These are phyloP conservation scores for Lonchura striata DNA, from an alignment of 2,113 vertebrate genomes.

Conservation along the genomic window DNA sequence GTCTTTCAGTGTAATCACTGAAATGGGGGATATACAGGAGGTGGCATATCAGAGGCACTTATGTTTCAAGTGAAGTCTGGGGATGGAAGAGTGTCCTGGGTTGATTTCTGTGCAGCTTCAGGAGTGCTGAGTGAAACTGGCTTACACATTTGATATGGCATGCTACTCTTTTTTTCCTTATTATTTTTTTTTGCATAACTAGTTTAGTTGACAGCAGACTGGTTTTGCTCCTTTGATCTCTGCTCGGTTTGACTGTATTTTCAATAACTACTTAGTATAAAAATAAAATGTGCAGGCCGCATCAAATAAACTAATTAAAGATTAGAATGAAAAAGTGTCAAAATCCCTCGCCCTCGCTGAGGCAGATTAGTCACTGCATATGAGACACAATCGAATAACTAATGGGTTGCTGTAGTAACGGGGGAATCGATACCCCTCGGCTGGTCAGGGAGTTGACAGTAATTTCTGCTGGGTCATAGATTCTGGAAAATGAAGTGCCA, in stretches of 20 bases:
- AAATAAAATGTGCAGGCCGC: constrained; percentile 69
- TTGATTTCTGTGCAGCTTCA: not conserved
- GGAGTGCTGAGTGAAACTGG: not conserved
- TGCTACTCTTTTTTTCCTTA: not conserved
- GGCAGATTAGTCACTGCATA: constrained; percentile 70
- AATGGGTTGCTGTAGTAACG: constrained; percentile 78
- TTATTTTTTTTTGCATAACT: constrained; percentile 40
- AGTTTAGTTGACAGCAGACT: constrained; percentile 34
- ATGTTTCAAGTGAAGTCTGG: not conserved
- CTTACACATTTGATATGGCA: not conserved
- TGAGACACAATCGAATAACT: constrained; percentile 66
- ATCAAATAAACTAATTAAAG: constrained; percentile 79
- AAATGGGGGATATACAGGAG: not conserved
- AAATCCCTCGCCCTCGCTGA: constrained; percentile 52
- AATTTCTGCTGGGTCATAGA: constrained; percentile 83
- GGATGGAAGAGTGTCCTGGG: not conserved
- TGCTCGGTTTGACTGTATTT: constrained; percentile 55
- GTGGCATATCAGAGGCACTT: not conserved
- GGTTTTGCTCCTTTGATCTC: constrained; percentile 65
- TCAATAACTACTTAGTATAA: constrained; percentile 73
- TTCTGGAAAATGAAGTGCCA: constrained; percentile 73
- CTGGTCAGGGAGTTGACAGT: constrained; percentile 77
- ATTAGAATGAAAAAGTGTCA: constrained; percentile 78
- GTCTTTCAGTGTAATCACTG: not conserved
- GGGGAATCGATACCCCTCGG: constrained; percentile 73